A percentile compares a stretch with the other conserved stretches of the same genome.
phyloP scores from a whole-genome alignment of 1,140 invertebrate species.

The Pollicipes pollicipes region DNA sequence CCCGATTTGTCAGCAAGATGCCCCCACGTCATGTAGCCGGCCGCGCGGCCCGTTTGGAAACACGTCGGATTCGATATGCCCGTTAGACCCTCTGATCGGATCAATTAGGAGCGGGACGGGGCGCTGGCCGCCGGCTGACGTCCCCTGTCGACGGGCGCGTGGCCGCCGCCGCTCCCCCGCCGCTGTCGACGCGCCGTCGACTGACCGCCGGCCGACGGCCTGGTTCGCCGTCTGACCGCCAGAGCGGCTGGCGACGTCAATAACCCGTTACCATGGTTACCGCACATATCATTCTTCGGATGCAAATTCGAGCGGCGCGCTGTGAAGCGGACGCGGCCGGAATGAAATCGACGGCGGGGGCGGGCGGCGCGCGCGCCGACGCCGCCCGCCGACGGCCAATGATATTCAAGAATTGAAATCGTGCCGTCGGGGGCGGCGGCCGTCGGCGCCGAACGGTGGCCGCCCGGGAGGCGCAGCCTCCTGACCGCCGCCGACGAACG shows the following conservation, averaged over 20 bases:
- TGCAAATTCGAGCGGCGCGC: background rate
- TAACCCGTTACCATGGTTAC: background rate
- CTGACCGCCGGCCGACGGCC: background rate
- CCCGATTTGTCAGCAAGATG: background rate
- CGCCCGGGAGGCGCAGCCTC: background rate
- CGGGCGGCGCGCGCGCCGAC: no score
- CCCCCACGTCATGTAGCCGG: no score
- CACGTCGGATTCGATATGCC: background rate
- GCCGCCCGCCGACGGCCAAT: background rate
- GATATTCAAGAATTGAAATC: conserved; percentile 2
- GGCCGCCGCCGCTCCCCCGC: background rate
- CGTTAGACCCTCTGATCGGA: background rate
- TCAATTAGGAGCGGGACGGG: background rate
- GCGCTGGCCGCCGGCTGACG: background rate
- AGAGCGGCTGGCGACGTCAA: background rate
- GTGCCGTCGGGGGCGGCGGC: no score
- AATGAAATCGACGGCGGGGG: background rate
- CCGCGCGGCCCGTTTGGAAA: background rate
- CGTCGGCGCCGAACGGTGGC: background rate
- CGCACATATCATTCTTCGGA: conserved; percentile 1
- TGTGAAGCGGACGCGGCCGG: background rate
- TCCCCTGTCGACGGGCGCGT: background rate
- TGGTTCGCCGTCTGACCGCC: background rate
- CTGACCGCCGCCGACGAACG: background rate
- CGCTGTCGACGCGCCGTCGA: background rate